Conservation (phyloP, 2,888 invertebrate genomes). For the Theretra japonica region DNA sequence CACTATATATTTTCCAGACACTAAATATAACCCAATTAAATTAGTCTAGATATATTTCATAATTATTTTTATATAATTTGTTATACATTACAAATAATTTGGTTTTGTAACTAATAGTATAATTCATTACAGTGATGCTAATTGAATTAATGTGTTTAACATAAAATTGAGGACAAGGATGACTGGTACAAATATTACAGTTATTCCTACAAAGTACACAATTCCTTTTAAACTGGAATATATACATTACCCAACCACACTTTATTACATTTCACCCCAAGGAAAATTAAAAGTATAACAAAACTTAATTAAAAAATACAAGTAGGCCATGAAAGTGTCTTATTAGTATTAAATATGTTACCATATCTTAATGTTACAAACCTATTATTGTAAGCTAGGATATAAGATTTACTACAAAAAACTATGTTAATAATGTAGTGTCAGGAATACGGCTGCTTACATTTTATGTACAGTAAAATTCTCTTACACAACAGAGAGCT, state of each 20-base stretch:
- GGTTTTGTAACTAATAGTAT: not conserved
- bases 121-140: not conserved
- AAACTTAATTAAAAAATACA: too few relatives aligned
- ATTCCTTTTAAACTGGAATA: not conserved
- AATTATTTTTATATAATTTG: not conserved
- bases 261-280: not conserved
- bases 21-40: not conserved
- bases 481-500: conserved; percentile 1
- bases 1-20: not conserved
- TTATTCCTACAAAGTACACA: not conserved
- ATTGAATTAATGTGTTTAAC: not conserved
- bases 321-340: too few relatives aligned
- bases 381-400: too few relatives aligned
- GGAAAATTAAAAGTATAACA: too few relatives aligned
- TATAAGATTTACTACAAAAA: not conserved
- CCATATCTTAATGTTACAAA: too few relatives aligned
- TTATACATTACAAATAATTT: not conserved
- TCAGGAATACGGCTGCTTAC: not conserved
- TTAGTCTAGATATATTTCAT: not conserved
- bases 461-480: not conserved
- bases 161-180: not conserved
- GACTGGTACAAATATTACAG: not conserved
- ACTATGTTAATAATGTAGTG: not conserved
- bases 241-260: too few relatives aligned
- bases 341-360: too few relatives aligned